Conservation (phyloP, 2,797 vertebrate species). For the Cirrhinus mrigala region DNA sequence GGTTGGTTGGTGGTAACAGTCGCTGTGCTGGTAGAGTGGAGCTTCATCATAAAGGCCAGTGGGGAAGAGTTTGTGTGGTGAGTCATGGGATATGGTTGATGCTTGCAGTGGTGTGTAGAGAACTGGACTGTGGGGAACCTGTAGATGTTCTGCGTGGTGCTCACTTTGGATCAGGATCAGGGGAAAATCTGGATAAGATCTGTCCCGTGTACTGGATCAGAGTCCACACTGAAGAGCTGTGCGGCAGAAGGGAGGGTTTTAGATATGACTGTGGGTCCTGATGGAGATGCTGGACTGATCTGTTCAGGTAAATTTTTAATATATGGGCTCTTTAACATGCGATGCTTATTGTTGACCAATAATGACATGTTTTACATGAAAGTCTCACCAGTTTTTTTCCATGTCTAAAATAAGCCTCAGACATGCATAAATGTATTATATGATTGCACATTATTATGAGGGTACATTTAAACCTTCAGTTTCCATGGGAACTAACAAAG, state of each 20-base stretch:
- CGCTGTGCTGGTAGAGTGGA: not conserved
- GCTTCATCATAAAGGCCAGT: no score
- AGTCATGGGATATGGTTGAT: slow-evolving; percentile 55
- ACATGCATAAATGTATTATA: no score
- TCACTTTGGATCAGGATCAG: slow-evolving; percentile 67
- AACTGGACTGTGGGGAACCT: slow-evolving; percentile 67
- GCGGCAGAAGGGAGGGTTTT: slow-evolving; percentile 60
- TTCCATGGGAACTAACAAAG: no score
- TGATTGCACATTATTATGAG: no score
- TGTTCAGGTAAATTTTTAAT: slow-evolving; percentile 37
- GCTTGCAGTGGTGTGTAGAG: slow-evolving; percentile 63
- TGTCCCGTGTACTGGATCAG: slow-evolving; percentile 62
- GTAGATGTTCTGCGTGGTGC: rapidly evolving
- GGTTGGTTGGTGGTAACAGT: not conserved
- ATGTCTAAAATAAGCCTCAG: no score
- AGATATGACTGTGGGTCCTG: slow-evolving; percentile 59
- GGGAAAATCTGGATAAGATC: slow-evolving; percentile 55
- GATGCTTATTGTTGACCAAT: no score
- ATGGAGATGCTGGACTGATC: slow-evolving; percentile 71
- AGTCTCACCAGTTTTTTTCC: no score
- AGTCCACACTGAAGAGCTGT: not conserved
- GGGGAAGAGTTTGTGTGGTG: slow-evolving; percentile 47
- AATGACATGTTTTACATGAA: no score
- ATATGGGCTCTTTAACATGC: no score
- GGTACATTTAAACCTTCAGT: no score